Percentiles rank a stretch among this genome's conserved stretches.
phyloP scores from a whole-genome alignment of 2,888 invertebrate species.

The Lithophane socia region DNA sequence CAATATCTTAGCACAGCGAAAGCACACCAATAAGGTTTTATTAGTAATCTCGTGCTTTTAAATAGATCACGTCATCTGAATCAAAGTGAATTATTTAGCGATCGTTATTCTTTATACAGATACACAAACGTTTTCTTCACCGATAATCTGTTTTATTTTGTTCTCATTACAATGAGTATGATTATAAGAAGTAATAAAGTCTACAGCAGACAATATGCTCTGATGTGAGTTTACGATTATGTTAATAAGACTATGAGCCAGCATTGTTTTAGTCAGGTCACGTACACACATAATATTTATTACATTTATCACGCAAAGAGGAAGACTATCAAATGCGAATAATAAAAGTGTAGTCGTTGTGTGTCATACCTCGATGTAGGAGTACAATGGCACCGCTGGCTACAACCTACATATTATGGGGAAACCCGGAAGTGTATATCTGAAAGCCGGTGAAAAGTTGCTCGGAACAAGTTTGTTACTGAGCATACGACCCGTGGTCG shows the following conservation, averaged over 20 bases:
- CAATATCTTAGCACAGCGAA: background rate
- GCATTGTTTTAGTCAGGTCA: conserved; percentile 15
- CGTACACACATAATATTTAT: conserved; percentile 33
- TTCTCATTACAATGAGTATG: conserved; percentile 9
- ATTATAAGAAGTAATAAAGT: background rate
- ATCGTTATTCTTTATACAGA: conserved; percentile 10
- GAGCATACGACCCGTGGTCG: no score
- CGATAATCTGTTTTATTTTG: conserved; percentile 24
- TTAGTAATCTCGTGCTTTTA: background rate
- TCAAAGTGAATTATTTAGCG: conserved; percentile 15
- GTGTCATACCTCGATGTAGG: background rate
- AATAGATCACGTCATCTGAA: conserved; percentile 8
- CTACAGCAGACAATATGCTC: background rate
- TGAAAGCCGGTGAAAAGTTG: conserved; percentile 12
- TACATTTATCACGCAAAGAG: conserved; percentile 1
- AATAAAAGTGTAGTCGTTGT: conserved; percentile 10
- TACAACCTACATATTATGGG: background rate
- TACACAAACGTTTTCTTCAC: conserved; percentile 6
- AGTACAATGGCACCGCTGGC: background rate
- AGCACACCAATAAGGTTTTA: background rate
- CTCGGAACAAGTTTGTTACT: conserved; percentile 4
- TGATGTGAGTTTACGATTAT: background rate
- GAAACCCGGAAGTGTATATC: background rate
- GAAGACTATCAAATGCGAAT: conserved; percentile 9
- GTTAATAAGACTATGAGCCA: conserved; percentile 3